These are phyloP conservation scores for Norana najaformis DNA, from an alignment of 2,888 invertebrate species.

Conservation along the genomic window DNA sequence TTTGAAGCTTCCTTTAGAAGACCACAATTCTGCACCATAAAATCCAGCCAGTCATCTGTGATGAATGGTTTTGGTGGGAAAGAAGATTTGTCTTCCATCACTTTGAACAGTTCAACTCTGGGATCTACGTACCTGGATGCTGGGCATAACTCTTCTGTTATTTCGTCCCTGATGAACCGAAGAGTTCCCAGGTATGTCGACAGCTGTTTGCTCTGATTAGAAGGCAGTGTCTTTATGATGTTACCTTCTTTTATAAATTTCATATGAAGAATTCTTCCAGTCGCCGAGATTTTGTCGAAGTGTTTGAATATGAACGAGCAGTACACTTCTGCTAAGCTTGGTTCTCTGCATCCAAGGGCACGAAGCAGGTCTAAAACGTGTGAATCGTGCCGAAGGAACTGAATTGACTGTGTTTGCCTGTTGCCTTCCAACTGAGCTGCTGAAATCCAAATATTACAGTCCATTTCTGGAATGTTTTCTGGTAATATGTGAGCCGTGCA, in stretches of 20 bases:
- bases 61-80: slow-evolving; percentile 19
- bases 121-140: neutral
- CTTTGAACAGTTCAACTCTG: neutral
- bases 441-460: neutral
- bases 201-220: neutral
- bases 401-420: neutral
- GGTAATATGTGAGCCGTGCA: neutral
- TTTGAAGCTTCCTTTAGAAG: neutral
- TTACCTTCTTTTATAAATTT: neutral
- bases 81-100: neutral
- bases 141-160: neutral
- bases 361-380: neutral
- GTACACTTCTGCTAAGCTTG: neutral
- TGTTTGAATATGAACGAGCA: neutral
- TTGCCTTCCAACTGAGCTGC: neutral
- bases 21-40: slow-evolving; percentile 6
- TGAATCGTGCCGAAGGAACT: neutral
- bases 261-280: neutral
- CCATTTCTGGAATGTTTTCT: neutral
- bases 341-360: neutral
- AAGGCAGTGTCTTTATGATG: neutral
- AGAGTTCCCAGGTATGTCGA: neutral
- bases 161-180: neutral
- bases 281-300: neutral
- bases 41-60: slow-evolving; percentile 16